phyloP scores from a whole-genome alignment of 2,113 vertebrate species.

The Hippopotamus amphibius region DNA sequence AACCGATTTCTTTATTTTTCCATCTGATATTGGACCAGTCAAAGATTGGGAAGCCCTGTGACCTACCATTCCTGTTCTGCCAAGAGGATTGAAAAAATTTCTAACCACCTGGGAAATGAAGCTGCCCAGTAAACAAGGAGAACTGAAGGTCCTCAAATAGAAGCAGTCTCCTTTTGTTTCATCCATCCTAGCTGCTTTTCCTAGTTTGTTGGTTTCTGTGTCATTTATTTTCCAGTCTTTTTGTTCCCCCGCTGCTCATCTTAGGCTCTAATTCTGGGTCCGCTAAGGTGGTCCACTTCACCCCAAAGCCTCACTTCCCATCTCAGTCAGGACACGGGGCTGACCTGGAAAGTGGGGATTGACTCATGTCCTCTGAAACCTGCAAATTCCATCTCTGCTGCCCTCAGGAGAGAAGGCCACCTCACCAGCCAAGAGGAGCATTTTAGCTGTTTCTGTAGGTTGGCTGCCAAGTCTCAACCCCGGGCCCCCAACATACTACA shows the following conservation, averaged over 20 bases:
- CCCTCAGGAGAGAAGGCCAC: background rate
- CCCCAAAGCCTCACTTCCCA: background rate
- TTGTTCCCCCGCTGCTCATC: background rate
- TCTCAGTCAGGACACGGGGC: background rate
- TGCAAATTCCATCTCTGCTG: background rate
- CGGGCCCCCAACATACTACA: background rate
- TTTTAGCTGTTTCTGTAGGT: background rate
- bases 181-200: background rate
- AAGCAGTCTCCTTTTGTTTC: background rate
- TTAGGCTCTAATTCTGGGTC: background rate
- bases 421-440: background rate
- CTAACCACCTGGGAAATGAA: background rate
- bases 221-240: background rate
- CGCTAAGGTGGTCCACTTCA: background rate
- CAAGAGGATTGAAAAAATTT: background rate
- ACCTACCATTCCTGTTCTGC: background rate
- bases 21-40: background rate
- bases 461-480: background rate
- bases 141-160: accelerated
- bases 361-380: background rate
- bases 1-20: background rate
- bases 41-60: background rate
- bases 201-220: background rate
- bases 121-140: background rate
- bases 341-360: background rate